A percentile compares a stretch with the other conserved stretches of the same genome.
Conservation (phyloP, 2,888 invertebrate genomes). For the Incurvaria masculella region DNA sequence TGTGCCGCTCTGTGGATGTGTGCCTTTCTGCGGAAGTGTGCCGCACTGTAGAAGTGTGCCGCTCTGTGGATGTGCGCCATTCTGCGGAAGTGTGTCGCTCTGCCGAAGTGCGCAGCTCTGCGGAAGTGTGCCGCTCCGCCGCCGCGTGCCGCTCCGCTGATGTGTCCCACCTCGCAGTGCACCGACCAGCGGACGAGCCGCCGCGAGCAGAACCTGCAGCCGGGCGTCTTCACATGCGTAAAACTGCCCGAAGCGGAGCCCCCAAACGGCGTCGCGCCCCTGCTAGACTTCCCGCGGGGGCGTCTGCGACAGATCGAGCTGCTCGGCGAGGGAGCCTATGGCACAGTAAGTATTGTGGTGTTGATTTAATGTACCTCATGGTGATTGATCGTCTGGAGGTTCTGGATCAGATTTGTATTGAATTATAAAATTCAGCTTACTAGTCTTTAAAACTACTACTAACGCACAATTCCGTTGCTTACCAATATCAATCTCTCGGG, state of each 20-base stretch:
- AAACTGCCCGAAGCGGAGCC: constrained; percentile 69
- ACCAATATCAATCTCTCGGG: constrained; percentile 3
- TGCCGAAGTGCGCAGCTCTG: too few relatives aligned
- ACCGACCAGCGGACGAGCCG: constrained; percentile 42
- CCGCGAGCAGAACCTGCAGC: constrained; percentile 63
- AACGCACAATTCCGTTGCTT: neutral
- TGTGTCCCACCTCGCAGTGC: constrained; percentile 25
- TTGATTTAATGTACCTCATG: constrained; percentile 10
- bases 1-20: too few relatives aligned
- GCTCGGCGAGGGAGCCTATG: constrained; percentile 84
- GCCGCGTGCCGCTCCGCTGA: too few relatives aligned
- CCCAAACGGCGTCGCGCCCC: constrained; percentile 63
- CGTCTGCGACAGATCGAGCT: constrained; percentile 79
- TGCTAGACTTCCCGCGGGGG: constrained; percentile 80
- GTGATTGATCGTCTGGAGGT: too few relatives aligned
- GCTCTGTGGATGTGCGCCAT: too few relatives aligned
- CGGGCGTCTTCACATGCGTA: constrained; percentile 70
- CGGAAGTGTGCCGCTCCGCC: too few relatives aligned
- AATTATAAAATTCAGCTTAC: too few relatives aligned
- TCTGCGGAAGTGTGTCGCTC: too few relatives aligned
- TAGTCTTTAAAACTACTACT: too few relatives aligned
- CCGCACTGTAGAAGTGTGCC: too few relatives aligned
- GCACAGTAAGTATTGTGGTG: constrained; percentile 71
- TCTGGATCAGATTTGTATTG: too few relatives aligned
- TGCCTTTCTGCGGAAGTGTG: too few relatives aligned